Conservation (phyloP, 2,888 invertebrate genomes). For the Lacanobia oleracea region DNA sequence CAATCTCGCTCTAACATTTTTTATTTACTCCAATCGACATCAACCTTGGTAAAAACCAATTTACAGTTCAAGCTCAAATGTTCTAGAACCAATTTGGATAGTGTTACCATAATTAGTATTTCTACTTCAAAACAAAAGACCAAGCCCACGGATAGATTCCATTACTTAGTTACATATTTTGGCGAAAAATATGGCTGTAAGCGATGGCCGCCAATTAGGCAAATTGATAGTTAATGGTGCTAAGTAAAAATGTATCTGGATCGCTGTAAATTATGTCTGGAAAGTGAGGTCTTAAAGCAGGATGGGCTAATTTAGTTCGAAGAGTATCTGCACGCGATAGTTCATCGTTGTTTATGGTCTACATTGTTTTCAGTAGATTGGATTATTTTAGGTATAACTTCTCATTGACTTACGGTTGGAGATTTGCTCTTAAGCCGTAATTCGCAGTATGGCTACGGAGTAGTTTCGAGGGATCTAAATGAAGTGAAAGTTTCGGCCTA, state of each 20-base stretch:
- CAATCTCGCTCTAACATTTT: slow-evolving; percentile 15
- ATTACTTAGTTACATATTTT: slow-evolving; percentile 57
- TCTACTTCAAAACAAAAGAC: slow-evolving; percentile 51
- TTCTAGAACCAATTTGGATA: slow-evolving; percentile 30
- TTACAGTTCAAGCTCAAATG: slow-evolving; percentile 35
- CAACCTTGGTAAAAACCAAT: slow-evolving; percentile 47
- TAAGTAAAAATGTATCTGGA: slow-evolving; percentile 61
- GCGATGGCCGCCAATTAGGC: slow-evolving; percentile 69
- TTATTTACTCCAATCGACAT: slow-evolving; percentile 5
- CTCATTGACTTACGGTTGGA: not conserved
- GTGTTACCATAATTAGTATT: slow-evolving; percentile 52
- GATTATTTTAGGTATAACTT: slow-evolving; percentile 27
- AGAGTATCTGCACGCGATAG: slow-evolving; percentile 75
- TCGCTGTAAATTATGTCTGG: slow-evolving; percentile 68
- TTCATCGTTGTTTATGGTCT: slow-evolving; percentile 66
- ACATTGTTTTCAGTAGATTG: slow-evolving; percentile 43
- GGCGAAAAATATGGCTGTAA: slow-evolving; percentile 56
- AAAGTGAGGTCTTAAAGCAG: slow-evolving; percentile 71
- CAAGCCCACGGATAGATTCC: slow-evolving; percentile 54
- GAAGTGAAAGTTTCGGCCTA: slow-evolving; percentile 7
- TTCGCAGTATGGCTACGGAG: not conserved
- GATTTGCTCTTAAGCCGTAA: slow-evolving; percentile 4
- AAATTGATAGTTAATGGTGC: slow-evolving; percentile 74
- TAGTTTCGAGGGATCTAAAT: not conserved
- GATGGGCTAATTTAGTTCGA: slow-evolving; percentile 70